A percentile compares a stretch with the other conserved stretches of the same genome.
Conservation (phyloP, 2,888 invertebrate species). For the Encarsia formosa region DNA sequence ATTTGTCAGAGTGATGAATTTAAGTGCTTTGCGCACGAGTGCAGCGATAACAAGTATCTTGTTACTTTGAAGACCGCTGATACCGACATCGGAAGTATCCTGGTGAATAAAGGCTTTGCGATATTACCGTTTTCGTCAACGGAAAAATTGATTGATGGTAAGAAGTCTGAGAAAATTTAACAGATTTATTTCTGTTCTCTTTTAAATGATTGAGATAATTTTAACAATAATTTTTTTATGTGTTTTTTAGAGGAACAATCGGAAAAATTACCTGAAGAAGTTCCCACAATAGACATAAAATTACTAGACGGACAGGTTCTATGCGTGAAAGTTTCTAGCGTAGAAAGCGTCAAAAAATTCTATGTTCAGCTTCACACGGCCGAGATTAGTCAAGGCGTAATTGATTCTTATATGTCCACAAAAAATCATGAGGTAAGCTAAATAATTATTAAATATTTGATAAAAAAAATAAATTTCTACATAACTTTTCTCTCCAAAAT, state of each 20-base stretch:
- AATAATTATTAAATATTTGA: conserved; percentile 8
- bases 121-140: neutral
- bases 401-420: conserved; percentile 39
- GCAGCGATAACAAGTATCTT: conserved; percentile 53
- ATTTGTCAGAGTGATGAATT: conserved; percentile 59
- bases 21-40: conserved; percentile 58
- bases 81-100: conserved; percentile 52
- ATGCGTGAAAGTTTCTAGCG: conserved; percentile 48
- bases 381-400: conserved; percentile 34
- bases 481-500: neutral
- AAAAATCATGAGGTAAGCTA: conserved; percentile 37
- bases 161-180: neutral
- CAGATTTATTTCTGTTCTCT: neutral
- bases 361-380: conserved; percentile 51
- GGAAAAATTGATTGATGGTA: neutral
- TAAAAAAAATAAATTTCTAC: neutral
- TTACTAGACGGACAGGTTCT: conserved; percentile 52
- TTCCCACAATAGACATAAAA: conserved; percentile 44
- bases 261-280: conserved; percentile 3
- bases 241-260: neutral
- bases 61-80: conserved; percentile 55
- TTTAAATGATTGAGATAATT: conserved; percentile 1
- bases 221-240: neutral
- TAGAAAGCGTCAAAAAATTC: conserved; percentile 50
- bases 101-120: conserved; percentile 56